Evolutionary conservation across 2,113 vertebrate genomes (phyloP), one percentile per base, ranked within the genome.

Genomic region (Siniperca chuatsi): DNA sequence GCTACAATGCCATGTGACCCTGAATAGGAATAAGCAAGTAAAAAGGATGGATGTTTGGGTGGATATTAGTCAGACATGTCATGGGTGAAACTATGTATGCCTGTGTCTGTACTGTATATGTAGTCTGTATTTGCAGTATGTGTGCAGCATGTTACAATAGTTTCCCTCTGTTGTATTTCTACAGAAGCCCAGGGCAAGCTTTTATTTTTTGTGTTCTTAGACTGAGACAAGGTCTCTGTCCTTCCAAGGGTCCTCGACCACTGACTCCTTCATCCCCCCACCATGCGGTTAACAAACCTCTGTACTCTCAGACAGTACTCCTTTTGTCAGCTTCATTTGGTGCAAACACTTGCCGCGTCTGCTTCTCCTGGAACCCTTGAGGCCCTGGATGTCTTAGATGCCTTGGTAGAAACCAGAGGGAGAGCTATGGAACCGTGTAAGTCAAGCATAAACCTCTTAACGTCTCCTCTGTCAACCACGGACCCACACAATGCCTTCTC

Each of bases 391-490:
- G 89, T 93, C 90, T 93, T 20, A 73, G 75, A 91, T 88, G 87
- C 92, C 80, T 91, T 75, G 79, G 87, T 83, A 61, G 82, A 92
- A 92, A 88, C 82, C 81, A 89, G 75, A 90, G 76, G 73, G 85
- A 82, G 85, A 75, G 83, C 84, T 74, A 78, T 89, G 85, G 88
- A 92, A 89, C 88, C 82, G 84, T 89, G 84, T 93, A 88, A 89
- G 92, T 93, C 75, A 73, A 90, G 88, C 92, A 79, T 83, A 88
- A 94, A 91, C 87, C 79, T 87, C 87, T 87, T 87, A 90, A 89
- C 72, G 73, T 93, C 88, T 87, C 85, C 54, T 78, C 82, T 92
- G 90, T 93, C 83, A 73, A 86, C 89, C 89, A 78, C 85, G 21
- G 75, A 86, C 70, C 85, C 85, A 84, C 90, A 93, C 91, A 88